Conservation (phyloP, 1,140 invertebrate species). For the Drosophila lini region DNA sequence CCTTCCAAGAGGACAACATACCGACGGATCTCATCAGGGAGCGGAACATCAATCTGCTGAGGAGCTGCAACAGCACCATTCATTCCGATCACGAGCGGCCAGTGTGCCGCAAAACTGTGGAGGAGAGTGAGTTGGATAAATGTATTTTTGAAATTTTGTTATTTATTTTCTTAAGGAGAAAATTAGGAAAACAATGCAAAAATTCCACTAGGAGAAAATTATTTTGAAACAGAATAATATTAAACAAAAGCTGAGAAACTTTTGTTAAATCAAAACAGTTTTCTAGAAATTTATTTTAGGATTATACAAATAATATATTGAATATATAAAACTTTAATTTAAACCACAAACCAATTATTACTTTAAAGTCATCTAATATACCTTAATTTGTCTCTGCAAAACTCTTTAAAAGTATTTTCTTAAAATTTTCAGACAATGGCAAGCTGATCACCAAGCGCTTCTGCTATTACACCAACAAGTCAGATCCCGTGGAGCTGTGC, state of each 20-base stretch:
- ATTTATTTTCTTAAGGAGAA: no score
- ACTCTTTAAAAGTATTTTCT: not conserved
- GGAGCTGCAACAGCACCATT: slow-evolving; percentile 75
- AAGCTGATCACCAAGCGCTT: slow-evolving; percentile 78
- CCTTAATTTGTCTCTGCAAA: not conserved
- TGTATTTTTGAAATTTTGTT: no score
- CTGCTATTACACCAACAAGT: slow-evolving; percentile 83
- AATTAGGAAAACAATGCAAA: no score
- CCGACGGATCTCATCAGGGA: slow-evolving; percentile 69
- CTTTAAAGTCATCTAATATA: not conserved
- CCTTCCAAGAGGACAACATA: slow-evolving; percentile 77
- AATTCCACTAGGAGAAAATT: no score
- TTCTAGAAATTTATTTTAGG: no score
- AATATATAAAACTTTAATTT: no score
- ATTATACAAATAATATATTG: no score
- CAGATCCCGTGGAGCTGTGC: slow-evolving; percentile 73
- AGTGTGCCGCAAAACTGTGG: slow-evolving; percentile 81
- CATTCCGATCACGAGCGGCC: slow-evolving; percentile 76
- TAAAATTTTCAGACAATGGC: slow-evolving; percentile 60
- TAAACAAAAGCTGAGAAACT: no score
- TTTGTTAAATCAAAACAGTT: no score
- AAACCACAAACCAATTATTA: no score
- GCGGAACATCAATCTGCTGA: slow-evolving; percentile 69
- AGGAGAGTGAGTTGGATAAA: slow-evolving; percentile 61
- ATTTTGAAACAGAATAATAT: no score